phyloP scores from a whole-genome alignment of 2,113 vertebrate genomes.

The Phrynosoma blainvillii region DNA sequence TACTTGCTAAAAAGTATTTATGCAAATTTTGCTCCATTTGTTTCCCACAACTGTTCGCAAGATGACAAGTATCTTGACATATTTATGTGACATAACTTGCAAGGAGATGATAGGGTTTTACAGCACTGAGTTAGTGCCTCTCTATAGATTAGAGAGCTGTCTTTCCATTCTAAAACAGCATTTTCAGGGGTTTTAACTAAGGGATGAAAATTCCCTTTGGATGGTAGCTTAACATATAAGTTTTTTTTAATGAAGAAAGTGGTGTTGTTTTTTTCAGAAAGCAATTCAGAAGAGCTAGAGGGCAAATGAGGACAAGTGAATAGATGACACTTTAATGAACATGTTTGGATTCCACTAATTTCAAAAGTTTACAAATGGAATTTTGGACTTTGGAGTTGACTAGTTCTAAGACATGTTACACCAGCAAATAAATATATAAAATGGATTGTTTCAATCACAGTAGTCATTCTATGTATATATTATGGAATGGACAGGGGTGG shows the following conservation, averaged over 20 bases:
- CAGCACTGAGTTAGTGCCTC: conserved; percentile 11
- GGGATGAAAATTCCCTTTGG: conserved; percentile 47
- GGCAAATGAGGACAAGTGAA: conserved; percentile 23
- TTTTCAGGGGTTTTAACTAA: conserved; percentile 36
- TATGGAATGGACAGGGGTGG: too few species aligned
- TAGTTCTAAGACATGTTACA: neutral
- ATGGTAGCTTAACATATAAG: conserved; percentile 35
- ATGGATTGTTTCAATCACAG: too few species aligned
- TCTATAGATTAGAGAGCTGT: conserved; percentile 27
- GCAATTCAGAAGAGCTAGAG: conserved; percentile 13
- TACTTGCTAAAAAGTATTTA: conserved; percentile 53
- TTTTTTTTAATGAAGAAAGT: conserved; percentile 30
- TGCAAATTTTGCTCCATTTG: conserved; percentile 64
- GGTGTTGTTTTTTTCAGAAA: neutral
- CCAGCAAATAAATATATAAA: neutral
- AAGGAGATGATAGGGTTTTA: conserved; percentile 51
- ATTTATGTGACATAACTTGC: conserved; percentile 62
- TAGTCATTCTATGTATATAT: too few species aligned
- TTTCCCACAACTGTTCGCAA: conserved; percentile 60
- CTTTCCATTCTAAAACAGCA: conserved; percentile 42
- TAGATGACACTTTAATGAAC: conserved; percentile 1
- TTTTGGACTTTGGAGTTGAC: neutral
- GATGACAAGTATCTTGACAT: conserved; percentile 58
- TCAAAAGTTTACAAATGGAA: neutral
- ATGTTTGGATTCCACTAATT: neutral